A percentile compares a stretch with the other conserved stretches of the same genome.
These are phyloP conservation scores for Falco punctatus DNA, from an alignment of 2,113 vertebrate species.

Conservation along the genomic window DNA sequence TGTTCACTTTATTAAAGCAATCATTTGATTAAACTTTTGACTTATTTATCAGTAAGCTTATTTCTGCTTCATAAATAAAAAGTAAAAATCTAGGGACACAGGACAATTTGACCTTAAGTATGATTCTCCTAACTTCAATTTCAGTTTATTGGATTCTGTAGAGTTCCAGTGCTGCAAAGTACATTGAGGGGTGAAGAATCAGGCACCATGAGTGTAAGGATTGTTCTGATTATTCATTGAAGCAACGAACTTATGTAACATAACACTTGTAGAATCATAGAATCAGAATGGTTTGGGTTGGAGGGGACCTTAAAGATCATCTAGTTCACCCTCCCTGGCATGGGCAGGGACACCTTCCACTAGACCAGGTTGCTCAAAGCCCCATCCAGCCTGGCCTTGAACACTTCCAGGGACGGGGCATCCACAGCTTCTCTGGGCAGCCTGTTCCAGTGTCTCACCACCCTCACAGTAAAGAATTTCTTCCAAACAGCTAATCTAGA, in stretches of 20 bases:
- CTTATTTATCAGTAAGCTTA: background rate
- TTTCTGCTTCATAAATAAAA: slow-evolving; percentile 11
- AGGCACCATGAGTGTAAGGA: background rate
- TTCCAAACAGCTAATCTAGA: no score
- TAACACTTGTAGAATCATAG: background rate
- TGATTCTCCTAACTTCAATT: background rate
- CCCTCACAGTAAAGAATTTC: no score
- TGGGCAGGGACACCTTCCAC: no score
- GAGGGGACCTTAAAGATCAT: no score
- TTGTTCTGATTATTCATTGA: background rate
- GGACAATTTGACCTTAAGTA: background rate
- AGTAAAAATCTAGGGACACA: background rate
- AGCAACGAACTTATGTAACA: background rate
- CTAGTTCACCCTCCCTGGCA: no score
- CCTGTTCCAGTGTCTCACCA: no score
- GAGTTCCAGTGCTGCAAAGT: background rate
- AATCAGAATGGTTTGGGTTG: no score
- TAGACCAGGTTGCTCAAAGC: no score
- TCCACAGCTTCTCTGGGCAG: no score
- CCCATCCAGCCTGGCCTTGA: no score
- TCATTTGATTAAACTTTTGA: background rate
- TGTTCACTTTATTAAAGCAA: background rate
- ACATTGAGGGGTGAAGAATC: background rate
- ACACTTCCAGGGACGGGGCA: no score
- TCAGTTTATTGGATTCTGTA: background rate